These are phyloP conservation scores for Martes martes DNA, from an alignment of 2,113 vertebrate species.

Conservation along the genomic window DNA sequence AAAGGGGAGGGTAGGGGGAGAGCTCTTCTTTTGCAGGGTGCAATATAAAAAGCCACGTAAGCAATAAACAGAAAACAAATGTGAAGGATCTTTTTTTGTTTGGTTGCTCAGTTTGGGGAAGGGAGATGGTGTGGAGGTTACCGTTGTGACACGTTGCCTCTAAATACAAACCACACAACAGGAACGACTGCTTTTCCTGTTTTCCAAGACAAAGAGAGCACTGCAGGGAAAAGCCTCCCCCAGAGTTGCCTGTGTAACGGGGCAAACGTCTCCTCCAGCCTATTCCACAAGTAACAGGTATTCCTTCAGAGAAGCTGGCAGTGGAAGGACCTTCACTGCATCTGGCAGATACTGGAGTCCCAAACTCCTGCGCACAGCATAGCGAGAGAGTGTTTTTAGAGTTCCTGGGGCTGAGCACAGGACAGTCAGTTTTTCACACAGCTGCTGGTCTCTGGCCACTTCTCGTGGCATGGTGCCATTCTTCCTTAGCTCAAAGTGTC, in stretches of 20 bases:
- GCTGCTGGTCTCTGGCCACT: slow-evolving; percentile 91
- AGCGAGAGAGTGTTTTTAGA: slow-evolving; percentile 90
- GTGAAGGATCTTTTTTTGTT: slow-evolving; percentile 41
- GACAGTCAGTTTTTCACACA: slow-evolving; percentile 88
- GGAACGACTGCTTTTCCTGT: slow-evolving; percentile 45
- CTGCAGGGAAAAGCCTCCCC: neutral
- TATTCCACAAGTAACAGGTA: slow-evolving; percentile 88
- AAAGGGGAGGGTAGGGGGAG: neutral
- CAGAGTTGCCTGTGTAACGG: neutral
- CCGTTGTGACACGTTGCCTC: slow-evolving; percentile 49
- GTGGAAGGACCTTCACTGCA: slow-evolving; percentile 92
- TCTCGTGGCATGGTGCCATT: slow-evolving; percentile 92
- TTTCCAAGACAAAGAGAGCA: slow-evolving; percentile 25
- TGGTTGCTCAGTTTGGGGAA: slow-evolving; percentile 48
- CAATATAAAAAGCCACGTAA: slow-evolving; percentile 43
- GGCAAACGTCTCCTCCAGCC: neutral
- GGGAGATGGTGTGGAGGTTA: slow-evolving; percentile 31
- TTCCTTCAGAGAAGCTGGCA: slow-evolving; percentile 93
- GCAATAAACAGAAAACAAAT: slow-evolving; percentile 60
- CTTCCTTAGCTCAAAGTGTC: slow-evolving; percentile 89
- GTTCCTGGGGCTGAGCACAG: slow-evolving; percentile 89
- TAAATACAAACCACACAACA: slow-evolving; percentile 48
- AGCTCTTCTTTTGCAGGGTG: neutral
- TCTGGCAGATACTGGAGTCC: slow-evolving; percentile 90
- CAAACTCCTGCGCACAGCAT: slow-evolving; percentile 89